Base-by-base conservation (phyloP, 1,140 invertebrate species). In the Lordiphosa mommai region DNA sequence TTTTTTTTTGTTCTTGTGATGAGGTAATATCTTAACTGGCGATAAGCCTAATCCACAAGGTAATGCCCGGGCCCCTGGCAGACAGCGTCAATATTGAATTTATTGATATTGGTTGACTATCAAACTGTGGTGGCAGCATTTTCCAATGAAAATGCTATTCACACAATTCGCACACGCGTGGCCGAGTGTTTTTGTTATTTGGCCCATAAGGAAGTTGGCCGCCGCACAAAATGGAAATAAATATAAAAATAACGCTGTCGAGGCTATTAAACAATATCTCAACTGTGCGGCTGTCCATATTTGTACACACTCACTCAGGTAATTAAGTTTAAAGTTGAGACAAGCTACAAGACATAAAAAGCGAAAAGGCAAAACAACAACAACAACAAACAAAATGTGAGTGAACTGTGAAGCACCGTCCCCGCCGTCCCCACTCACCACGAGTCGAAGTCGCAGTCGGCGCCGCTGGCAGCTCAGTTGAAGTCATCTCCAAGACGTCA, bases 291-390 rank as follows among this genome's bases (percentile, higher is more conserved):
- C 23, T 64, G 41, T 8, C 13, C 48, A 53, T 61, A 27, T 63
- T 49, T 57, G 51, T 17, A 56, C 43, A 52, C 41, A 57, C 53
- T 76, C 67, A 20, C 40, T 44, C 33, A 48, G 74, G 70, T 82
- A 82, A 82, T 82, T 82, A 76, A 74, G 76, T 79, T 79, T 61
- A 58, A 70, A 79, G 74, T 82, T 70, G 43, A 36, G 46, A 48
- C 16, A 13, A 9, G 3, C 46, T 12, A 12, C 14, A 34, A 48
- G 30, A 23, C 20, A 36, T 30, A 49, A 32, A 49, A 61, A 59
- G 40, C 30, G 43, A 32, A 56, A 59, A 53, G 17, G 23, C 17
- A 30, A 36, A 47, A 64, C 41, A 36, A 20, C 12, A n/a, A 14
- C 30, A 32, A 47, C 33, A 29, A 14, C 13, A 64, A 64, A 43